These are phyloP conservation scores for Meandrusa payeni DNA, from an alignment of 2,888 invertebrate species.

Conservation along the genomic window DNA sequence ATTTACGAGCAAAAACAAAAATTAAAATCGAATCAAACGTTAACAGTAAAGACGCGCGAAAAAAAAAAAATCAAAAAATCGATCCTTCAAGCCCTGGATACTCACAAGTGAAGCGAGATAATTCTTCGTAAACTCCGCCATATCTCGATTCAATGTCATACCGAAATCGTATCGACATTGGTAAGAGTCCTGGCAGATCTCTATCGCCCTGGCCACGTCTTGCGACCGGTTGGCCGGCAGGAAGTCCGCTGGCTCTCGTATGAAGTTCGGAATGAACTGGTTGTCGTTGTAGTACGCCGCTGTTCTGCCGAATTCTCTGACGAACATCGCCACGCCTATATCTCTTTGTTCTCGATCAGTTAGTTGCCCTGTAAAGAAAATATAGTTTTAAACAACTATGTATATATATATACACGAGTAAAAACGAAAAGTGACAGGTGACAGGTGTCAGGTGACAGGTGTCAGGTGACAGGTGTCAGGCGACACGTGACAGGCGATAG, in stretches of 20 bases:
- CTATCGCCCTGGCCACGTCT: conserved; percentile 83
- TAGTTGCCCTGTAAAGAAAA: conserved; percentile 92
- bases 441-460: too few species aligned
- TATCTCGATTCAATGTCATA: conserved; percentile 90
- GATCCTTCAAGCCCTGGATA: too few species aligned
- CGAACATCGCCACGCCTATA: conserved; percentile 89
- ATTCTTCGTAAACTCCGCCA: conserved; percentile 93
- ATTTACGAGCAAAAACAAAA: too few species aligned
- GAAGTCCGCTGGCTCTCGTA: conserved; percentile 85
- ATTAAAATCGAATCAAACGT: too few species aligned
- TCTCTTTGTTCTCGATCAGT: conserved; percentile 87
- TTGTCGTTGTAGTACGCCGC: conserved; percentile 91
- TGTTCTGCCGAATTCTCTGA: conserved; percentile 88
- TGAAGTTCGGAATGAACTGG: conserved; percentile 88
- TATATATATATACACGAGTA: too few species aligned
- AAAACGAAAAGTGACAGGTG: too few species aligned
- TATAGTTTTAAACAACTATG: too few species aligned
- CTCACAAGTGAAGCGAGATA: conserved; percentile 85
- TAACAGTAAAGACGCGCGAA: too few species aligned
- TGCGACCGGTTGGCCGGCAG: conserved; percentile 86
- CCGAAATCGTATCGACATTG: conserved; percentile 95
- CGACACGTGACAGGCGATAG: too few species aligned
- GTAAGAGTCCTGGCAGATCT: conserved; percentile 89
- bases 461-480: too few species aligned
- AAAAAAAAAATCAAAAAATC: too few species aligned